Evolutionary conservation across 1,140 invertebrate species (phyloP).

Genomic region (Drosophila novamexicana): DNA sequence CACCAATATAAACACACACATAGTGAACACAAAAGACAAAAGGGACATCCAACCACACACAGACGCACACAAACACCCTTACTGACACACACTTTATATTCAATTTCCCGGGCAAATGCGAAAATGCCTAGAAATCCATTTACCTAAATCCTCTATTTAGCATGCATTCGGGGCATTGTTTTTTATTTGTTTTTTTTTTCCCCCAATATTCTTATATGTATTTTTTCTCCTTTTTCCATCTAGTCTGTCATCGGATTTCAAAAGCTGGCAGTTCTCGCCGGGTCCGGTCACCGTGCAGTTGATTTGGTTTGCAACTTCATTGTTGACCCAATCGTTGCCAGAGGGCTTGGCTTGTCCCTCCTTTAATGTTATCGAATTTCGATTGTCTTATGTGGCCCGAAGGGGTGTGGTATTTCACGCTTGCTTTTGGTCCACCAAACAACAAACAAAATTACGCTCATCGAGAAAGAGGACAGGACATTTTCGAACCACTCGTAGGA

Average conservation of each 20-base stretch:
- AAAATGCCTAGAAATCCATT: conserved; percentile 82
- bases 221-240: conserved; percentile 14
- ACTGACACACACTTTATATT: conserved; percentile 64
- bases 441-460: conserved; percentile 49
- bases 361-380: conserved; percentile 75
- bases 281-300: conserved; percentile 50
- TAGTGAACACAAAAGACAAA: conserved; percentile 29
- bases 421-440: conserved; percentile 24
- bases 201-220: conserved; percentile 21
- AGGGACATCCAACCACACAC: conserved; percentile 12
- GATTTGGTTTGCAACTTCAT: conserved; percentile 60
- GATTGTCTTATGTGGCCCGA: conserved; percentile 65
- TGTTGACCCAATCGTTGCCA: conserved; percentile 68
- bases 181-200: conserved; percentile 60
- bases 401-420: conserved; percentile 18
- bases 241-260: conserved; percentile 72
- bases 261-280: conserved; percentile 45
- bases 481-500: conserved; percentile 1
- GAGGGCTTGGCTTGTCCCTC: conserved; percentile 58
- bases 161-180: conserved; percentile 81
- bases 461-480: conserved; percentile 20
- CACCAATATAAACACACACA: conserved; percentile 47
- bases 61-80: conserved; percentile 5
- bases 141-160: conserved; percentile 82
- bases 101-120: conserved; percentile 77